These are phyloP conservation scores for Toxotes jaculatrix DNA, from an alignment of 2,113 vertebrate genomes.

Conservation along the genomic window DNA sequence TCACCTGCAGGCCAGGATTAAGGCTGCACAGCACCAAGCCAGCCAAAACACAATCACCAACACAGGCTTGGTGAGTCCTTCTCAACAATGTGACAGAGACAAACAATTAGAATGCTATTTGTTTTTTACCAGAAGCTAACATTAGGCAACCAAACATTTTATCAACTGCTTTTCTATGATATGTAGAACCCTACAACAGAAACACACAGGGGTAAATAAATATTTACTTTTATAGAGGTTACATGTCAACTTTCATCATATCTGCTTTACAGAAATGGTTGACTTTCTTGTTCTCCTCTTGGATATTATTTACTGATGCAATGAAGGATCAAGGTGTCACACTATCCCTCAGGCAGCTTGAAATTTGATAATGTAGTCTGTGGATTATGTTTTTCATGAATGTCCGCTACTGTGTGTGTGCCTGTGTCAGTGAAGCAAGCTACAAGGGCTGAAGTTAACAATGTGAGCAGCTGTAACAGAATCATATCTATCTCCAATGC, in stretches of 20 bases:
- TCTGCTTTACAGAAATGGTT: slow-evolving; percentile 7
- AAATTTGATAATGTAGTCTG: slow-evolving; percentile 34
- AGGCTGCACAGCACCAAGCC: slow-evolving; percentile 96
- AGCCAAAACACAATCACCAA: slow-evolving; percentile 89
- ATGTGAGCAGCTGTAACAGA: slow-evolving; percentile 34
- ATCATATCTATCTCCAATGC: slow-evolving; percentile 55
- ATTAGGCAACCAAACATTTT: background rate
- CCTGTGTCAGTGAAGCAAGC: slow-evolving; percentile 21
- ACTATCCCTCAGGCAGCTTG: slow-evolving; percentile 8
- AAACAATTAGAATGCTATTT: background rate
- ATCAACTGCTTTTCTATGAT: background rate
- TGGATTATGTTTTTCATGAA: slow-evolving; percentile 39
- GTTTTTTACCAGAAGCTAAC: background rate
- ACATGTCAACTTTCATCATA: background rate
- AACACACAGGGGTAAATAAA: background rate
- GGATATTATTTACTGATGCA: slow-evolving; percentile 39
- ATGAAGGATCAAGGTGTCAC: slow-evolving; percentile 22
- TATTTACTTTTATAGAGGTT: background rate
- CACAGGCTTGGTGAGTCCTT: slow-evolving; percentile 89
- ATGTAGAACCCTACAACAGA: background rate
- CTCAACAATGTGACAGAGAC: background rate
- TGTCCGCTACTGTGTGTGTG: slow-evolving; percentile 14
- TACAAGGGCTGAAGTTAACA: slow-evolving; percentile 23
- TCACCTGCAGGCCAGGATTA: slow-evolving; percentile 98
- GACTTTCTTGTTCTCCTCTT: slow-evolving; percentile 19